phyloP scores from a whole-genome alignment of 2,888 invertebrate species.

The Margaritifera margaritifera region DNA sequence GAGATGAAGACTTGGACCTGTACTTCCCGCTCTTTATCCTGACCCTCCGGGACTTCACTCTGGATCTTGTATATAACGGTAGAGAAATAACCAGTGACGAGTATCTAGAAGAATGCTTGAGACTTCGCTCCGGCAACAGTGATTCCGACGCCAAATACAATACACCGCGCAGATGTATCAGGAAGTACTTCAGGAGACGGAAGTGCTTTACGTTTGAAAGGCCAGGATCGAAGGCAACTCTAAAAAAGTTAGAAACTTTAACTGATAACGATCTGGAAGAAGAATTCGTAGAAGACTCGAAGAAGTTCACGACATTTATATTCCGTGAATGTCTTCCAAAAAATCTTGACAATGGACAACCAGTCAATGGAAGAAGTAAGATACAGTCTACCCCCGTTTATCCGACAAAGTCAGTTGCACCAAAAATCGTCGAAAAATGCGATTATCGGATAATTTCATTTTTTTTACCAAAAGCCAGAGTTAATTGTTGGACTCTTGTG shows the following conservation, averaged over 20 bases:
- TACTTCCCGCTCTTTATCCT: constrained; percentile 12
- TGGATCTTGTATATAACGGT: constrained; percentile 8
- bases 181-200: constrained; percentile 9
- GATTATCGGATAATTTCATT: no score
- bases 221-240: constrained; percentile 1
- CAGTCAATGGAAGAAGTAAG: constrained; percentile 13
- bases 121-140: not conserved
- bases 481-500: no score
- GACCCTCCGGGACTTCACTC: constrained; percentile 7
- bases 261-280: constrained; percentile 3
- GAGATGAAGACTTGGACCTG: not conserved
- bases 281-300: constrained; percentile 11
- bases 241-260: constrained; percentile 1
- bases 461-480: no score
- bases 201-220: constrained; percentile 13
- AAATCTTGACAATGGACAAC: constrained; percentile 2
- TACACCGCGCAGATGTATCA: constrained; percentile 7
- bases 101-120: constrained; percentile 13
- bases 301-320: not conserved
- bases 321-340: not conserved
- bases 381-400: not conserved
- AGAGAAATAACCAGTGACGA: constrained; percentile 8
- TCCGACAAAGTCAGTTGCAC: not conserved
- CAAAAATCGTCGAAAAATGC: no score
- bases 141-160: constrained; percentile 4